A percentile compares a stretch with the other conserved stretches of the same genome.
Conservation (phyloP, 1,140 invertebrate species). For the Drosophila trapezifrons region DNA sequence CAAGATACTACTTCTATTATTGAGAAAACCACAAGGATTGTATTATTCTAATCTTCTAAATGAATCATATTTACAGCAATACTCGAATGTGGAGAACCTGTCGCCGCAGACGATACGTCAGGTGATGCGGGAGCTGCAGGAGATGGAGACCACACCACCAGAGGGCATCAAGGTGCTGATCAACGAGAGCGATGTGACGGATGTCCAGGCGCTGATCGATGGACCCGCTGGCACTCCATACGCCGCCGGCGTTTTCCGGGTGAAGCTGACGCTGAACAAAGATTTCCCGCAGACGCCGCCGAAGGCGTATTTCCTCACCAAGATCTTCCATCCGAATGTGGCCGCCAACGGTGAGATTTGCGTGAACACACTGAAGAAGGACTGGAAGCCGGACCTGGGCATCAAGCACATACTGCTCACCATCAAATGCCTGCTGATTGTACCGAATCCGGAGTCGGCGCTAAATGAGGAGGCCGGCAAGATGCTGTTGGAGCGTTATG, state of each 20-base stretch:
- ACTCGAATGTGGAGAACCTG: conserved; percentile 96
- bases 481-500: conserved; percentile 94
- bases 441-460: conserved; percentile 97
- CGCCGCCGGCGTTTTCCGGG: conserved; percentile 92
- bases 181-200: conserved; percentile 96
- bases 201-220: conserved; percentile 95
- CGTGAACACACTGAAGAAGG: conserved; percentile 98
- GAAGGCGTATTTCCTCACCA: conserved; percentile 97
- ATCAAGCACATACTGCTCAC: conserved; percentile 98
- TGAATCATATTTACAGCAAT: conserved; percentile 83
- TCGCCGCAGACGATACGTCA: conserved; percentile 95
- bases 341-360: conserved; percentile 97
- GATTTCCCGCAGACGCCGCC: conserved; percentile 97
- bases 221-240: conserved; percentile 96
- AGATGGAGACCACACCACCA: conserved; percentile 90
- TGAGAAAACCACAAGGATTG: too few relatives aligned
- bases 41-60: conserved; percentile 1
- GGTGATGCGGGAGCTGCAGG: conserved; percentile 93
- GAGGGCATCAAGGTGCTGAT: conserved; percentile 95
- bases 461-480: conserved; percentile 97
- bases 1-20: too few relatives aligned
- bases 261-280: conserved; percentile 95
- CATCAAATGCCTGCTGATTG: conserved; percentile 96
- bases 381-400: conserved; percentile 98
- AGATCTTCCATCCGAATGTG: conserved; percentile 99